phyloP scores from a whole-genome alignment of 2,888 invertebrate species.

The Cosmia trapezina region DNA sequence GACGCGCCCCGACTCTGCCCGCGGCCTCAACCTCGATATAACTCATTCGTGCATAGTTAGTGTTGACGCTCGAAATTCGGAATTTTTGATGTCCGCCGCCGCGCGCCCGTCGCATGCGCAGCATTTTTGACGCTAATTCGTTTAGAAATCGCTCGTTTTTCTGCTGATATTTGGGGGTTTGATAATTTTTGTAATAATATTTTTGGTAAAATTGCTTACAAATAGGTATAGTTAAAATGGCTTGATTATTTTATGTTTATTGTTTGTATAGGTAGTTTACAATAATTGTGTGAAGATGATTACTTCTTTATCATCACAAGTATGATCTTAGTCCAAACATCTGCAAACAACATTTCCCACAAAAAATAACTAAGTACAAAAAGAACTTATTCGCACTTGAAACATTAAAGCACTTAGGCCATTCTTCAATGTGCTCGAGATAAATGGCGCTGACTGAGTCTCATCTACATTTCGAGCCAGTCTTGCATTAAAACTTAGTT shows the following conservation, averaged over 20 bases:
- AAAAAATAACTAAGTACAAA: background rate
- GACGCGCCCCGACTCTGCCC: constrained; percentile 28
- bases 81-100: constrained; percentile 75
- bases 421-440: constrained; percentile 34
- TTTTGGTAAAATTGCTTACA: background rate
- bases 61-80: constrained; percentile 74
- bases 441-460: constrained; percentile 44
- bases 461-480: constrained; percentile 52
- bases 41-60: constrained; percentile 78
- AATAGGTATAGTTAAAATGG: background rate
- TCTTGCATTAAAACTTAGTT: constrained; percentile 54
- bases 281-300: background rate
- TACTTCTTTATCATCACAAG: background rate
- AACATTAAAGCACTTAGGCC: constrained; percentile 8
- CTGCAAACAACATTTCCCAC: background rate
- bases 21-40: constrained; percentile 60
- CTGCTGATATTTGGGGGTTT: constrained; percentile 13
- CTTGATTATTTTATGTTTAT: background rate
- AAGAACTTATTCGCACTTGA: constrained; percentile 4
- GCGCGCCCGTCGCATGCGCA: constrained; percentile 69
- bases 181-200: constrained; percentile 7
- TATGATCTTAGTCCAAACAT: background rate
- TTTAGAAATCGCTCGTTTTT: constrained; percentile 74
- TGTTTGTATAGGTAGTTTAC: background rate
- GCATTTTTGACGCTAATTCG: constrained; percentile 79